Conservation (phyloP, 2,113 vertebrate species). For the Pachyramphus minor region DNA sequence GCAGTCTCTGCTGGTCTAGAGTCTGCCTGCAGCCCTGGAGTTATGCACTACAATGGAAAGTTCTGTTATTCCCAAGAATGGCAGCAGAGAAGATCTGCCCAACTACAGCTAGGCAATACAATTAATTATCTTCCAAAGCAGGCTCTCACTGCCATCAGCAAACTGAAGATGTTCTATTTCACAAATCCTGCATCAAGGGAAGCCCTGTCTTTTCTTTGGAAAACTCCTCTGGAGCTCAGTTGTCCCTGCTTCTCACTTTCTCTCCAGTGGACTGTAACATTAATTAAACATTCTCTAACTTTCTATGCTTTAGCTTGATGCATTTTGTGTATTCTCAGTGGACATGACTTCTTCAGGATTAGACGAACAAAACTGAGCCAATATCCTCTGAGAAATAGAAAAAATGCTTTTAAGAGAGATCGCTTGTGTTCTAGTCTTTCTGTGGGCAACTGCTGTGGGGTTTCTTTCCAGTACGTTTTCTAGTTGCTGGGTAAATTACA, state of each 20-base stretch:
- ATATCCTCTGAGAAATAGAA: neutral
- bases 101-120: neutral
- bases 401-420: neutral
- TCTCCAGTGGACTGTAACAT: neutral
- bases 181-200: neutral
- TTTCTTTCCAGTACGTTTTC: neutral
- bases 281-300: neutral
- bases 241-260: neutral
- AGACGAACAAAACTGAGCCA: neutral
- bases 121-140: neutral
- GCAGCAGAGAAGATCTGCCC: neutral
- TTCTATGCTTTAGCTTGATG: neutral
- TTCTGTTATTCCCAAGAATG: neutral
- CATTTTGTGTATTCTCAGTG: neutral
- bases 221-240: neutral
- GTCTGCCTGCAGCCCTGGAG: fast-evolving
- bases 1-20: neutral
- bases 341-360: neutral
- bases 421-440: neutral
- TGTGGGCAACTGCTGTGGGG: neutral
- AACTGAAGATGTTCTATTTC: neutral
- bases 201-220: neutral
- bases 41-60: neutral
- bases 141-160: neutral
- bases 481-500: neutral